Base-by-base conservation (phyloP, 2,888 invertebrate genomes). In the Melieria omissa region DNA sequence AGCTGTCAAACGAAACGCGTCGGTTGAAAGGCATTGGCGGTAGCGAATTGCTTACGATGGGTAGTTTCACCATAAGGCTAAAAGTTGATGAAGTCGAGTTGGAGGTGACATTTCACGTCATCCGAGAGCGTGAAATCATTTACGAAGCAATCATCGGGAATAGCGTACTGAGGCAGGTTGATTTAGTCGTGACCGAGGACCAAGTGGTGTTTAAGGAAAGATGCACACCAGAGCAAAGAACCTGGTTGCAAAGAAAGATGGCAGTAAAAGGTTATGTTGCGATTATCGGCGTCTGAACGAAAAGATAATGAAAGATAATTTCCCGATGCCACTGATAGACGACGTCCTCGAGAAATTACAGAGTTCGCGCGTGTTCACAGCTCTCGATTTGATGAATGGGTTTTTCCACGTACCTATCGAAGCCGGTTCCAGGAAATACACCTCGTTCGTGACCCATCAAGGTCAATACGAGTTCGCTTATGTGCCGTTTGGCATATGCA, bases 201-300 rank as follows among this genome's bases (percentile, higher is more conserved):
- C n/a, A n/a, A n/a, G n/a, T 8, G 49, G 8, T 49, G 16, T 16
- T 16, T 16, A 16, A 16, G 16, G 16, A 16, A 16, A 16, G 16
- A 16, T 2, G 16, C 2, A 16, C 16, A 16, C 16, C 2, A 16
- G 16, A 16, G 16, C 16, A 14, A 57, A 57, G 57, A 57, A 16
- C 0, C 44, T 76, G 45, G 75, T 73, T 7, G 14, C 61, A 10
- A 78, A 78, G 57, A 77, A 73, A 54, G 73, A 76, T 54, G 76
- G 75, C 16, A 72, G 42, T 42, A 60, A 60, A n/a, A 57, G 77
- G 8, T 55, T 77, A 41, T 77, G 77, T 66, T 75, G 78, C 54
- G 75, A 78, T 58, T 79, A 73, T 54, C 57, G 78, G 1, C 71
- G 60, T n/a, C 8, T 78, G 9, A 78, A 78, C 16, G 71, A 77